These are phyloP conservation scores for Sapayoa aenigma DNA, from an alignment of 2,113 vertebrate species.

Conservation along the genomic window DNA sequence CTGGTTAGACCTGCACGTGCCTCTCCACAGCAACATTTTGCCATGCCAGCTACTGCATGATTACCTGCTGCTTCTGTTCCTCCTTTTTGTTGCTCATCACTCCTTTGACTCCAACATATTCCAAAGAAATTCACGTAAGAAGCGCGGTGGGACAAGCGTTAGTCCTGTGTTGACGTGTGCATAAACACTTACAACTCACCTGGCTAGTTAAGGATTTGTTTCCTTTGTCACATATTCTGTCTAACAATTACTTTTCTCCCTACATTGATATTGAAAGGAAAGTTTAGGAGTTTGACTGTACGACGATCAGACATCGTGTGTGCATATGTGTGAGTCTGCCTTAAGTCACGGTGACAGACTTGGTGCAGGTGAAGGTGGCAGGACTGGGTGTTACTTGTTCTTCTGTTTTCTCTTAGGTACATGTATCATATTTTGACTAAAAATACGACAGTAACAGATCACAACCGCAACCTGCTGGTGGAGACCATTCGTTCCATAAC, in stretches of 20 bases:
- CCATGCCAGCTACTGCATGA: neutral
- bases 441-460: constrained; percentile 97
- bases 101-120: neutral
- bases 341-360: neutral
- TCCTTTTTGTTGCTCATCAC: neutral
- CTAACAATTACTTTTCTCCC: neutral
- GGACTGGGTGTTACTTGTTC: neutral
- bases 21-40: neutral
- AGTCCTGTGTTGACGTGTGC: neutral
- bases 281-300: neutral
- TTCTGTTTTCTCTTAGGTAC: constrained; percentile 75
- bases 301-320: neutral
- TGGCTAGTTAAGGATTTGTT: neutral
- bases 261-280: neutral
- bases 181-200: neutral
- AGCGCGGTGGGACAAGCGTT: neutral
- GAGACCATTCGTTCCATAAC: constrained; percentile 98
- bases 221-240: neutral
- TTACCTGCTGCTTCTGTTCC: neutral
- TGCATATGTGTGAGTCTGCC: neutral
- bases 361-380: neutral
- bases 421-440: constrained; percentile 96
- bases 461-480: constrained; percentile 94
- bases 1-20: neutral
- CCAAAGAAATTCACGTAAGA: neutral